phyloP scores from a whole-genome alignment of 1,140 invertebrate genomes.

The Caerostris darwini region DNA sequence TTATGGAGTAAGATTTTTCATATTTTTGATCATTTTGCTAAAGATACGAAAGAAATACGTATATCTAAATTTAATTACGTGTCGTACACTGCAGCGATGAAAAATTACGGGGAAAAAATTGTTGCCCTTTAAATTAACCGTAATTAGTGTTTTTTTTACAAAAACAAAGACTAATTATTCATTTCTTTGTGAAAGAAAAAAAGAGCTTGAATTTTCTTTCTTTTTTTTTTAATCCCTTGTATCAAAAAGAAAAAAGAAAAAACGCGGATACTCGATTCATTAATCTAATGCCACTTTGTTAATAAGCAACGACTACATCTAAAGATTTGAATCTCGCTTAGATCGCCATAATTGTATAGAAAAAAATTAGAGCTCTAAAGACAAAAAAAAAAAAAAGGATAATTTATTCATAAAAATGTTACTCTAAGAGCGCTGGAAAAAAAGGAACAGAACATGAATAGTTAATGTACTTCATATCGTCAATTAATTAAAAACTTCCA shows the following conservation, averaged over 20 bases:
- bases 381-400: neutral
- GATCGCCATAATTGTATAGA: neutral
- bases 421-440: neutral
- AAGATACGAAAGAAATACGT: neutral
- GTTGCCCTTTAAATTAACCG: conserved; percentile 14
- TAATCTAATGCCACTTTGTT: conserved; percentile 56
- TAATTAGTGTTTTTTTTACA: conserved; percentile 35
- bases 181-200: conserved; percentile 20
- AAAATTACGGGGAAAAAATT: neutral
- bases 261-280: neutral
- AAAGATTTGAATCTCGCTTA: conserved; percentile 17
- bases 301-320: conserved; percentile 32
- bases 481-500: conserved; percentile 42
- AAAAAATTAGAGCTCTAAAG: neutral
- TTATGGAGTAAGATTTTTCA: too few relatives aligned
- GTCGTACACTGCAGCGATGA: neutral
- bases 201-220: neutral
- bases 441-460: conserved; percentile 12
- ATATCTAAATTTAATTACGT: conserved; percentile 34
- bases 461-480: conserved; percentile 32
- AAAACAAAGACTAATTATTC: conserved; percentile 58
- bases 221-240: neutral
- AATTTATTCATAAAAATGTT: conserved; percentile 32
- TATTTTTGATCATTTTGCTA: too few relatives aligned
- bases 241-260: neutral